Evolutionary conservation across 2,113 vertebrate genomes (phyloP).

Genomic region (Enhydra lutris): DNA sequence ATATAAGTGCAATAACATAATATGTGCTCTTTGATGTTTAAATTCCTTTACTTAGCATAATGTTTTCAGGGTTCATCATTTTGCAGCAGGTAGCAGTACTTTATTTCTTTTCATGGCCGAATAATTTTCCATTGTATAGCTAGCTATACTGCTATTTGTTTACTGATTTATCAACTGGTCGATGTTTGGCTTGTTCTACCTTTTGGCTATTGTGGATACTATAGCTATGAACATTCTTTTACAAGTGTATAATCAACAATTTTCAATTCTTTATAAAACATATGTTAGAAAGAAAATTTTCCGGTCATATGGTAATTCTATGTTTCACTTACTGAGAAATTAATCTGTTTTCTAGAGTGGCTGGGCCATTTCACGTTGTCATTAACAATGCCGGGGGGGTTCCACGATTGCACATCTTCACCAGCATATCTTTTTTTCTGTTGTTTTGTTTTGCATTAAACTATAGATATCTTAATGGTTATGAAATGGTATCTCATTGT

Average conservation of each 20-base stretch:
- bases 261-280: not conserved
- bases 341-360: not conserved
- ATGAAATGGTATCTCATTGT: not conserved
- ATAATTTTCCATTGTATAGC: not conserved
- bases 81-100: not conserved
- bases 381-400: not conserved
- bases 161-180: not conserved
- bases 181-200: not conserved
- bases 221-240: not conserved
- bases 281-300: not conserved
- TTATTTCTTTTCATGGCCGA: not conserved
- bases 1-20: not conserved
- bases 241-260: not conserved
- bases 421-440: not conserved
- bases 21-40: not conserved
- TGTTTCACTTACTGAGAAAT: not conserved
- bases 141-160: not conserved
- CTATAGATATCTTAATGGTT: not conserved
- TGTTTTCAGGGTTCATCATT: not conserved
- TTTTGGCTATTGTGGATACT: too few relatives aligned
- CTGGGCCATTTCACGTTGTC: not conserved
- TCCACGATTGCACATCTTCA: not conserved
- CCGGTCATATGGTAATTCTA: not conserved
- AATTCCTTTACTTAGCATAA: not conserved
- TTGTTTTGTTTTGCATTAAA: not conserved